A percentile compares a stretch with the other conserved stretches of the same genome.
These are phyloP conservation scores for Argyresthia albistria DNA, from an alignment of 2,888 invertebrate genomes.

Conservation along the genomic window DNA sequence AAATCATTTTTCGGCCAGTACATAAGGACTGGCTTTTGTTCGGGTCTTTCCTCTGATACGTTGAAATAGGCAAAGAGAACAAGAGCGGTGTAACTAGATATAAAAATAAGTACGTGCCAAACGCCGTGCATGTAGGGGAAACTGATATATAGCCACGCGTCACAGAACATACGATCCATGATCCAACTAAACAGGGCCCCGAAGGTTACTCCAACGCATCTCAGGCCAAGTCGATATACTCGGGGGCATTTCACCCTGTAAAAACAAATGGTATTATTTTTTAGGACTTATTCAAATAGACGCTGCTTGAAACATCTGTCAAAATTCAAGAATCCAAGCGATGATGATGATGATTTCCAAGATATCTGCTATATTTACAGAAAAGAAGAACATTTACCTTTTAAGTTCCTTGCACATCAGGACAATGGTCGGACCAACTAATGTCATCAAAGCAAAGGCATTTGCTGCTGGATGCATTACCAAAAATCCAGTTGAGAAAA, in stretches of 20 bases:
- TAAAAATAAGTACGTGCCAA: slow-evolving; percentile 88
- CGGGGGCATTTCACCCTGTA: slow-evolving; percentile 74
- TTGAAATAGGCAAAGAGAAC: slow-evolving; percentile 87
- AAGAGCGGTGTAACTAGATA: slow-evolving; percentile 82
- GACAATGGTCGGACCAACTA: slow-evolving; percentile 78
- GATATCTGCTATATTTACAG: neutral
- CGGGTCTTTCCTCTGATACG: slow-evolving; percentile 79
- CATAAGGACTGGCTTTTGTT: slow-evolving; percentile 77
- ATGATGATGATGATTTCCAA: neutral
- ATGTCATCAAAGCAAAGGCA: slow-evolving; percentile 84
- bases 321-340: too few relatives aligned
- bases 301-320: too few relatives aligned
- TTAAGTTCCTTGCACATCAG: slow-evolving; percentile 78
- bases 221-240: slow-evolving; percentile 80
- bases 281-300: too few relatives aligned
- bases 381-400: slow-evolving; percentile 57
- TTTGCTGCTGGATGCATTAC: slow-evolving; percentile 85
- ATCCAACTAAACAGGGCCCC: slow-evolving; percentile 85
- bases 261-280: slow-evolving; percentile 9
- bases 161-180: slow-evolving; percentile 84
- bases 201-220: slow-evolving; percentile 78
- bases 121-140: slow-evolving; percentile 88
- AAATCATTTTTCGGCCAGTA: slow-evolving; percentile 87
- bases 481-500: slow-evolving; percentile 78
- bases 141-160: slow-evolving; percentile 82